Evolutionary conservation across 2,888 invertebrate species (phyloP).

Genomic region (Brenthis ino): DNA sequence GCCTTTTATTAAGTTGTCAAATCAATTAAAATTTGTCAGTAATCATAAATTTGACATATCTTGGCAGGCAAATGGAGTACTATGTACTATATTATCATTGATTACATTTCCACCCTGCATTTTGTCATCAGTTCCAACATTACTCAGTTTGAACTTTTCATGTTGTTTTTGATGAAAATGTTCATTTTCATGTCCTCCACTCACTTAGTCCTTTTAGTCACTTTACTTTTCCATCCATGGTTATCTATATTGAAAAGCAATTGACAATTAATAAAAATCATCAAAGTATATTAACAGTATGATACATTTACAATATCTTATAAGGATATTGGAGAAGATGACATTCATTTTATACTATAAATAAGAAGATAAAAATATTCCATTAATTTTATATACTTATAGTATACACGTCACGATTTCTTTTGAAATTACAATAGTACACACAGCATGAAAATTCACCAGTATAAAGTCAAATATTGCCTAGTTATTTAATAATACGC

Average conservation of each 20-base stretch:
- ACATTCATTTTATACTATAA: too few relatives aligned
- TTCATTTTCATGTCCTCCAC: constrained; percentile 40
- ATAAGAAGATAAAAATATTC: too few relatives aligned
- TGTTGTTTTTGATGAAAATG: constrained; percentile 51
- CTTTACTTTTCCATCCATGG: constrained; percentile 75
- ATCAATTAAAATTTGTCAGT: constrained; percentile 42
- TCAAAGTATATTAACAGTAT: constrained; percentile 19
- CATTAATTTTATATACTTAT: too few relatives aligned
- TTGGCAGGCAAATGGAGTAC: constrained; percentile 51
- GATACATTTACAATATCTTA: too few relatives aligned
- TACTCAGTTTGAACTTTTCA: constrained; percentile 64
- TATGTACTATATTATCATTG: constrained; percentile 74
- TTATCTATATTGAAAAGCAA: constrained; percentile 51
- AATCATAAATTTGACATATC: constrained; percentile 63
- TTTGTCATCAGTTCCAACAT: constrained; percentile 64
- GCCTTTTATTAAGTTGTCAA: constrained; percentile 27
- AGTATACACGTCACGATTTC: background rate
- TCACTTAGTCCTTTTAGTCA: constrained; percentile 50
- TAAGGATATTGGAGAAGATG: too few relatives aligned
- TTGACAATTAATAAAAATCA: constrained; percentile 36
- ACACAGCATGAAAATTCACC: constrained; percentile 51
- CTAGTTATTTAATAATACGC: background rate
- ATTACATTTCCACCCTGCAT: constrained; percentile 79
- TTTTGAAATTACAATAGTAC: constrained; percentile 45
- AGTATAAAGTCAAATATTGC: constrained; percentile 18